phyloP scores from a whole-genome alignment of 2,888 invertebrate species.

The Trachelus troglodyta region DNA sequence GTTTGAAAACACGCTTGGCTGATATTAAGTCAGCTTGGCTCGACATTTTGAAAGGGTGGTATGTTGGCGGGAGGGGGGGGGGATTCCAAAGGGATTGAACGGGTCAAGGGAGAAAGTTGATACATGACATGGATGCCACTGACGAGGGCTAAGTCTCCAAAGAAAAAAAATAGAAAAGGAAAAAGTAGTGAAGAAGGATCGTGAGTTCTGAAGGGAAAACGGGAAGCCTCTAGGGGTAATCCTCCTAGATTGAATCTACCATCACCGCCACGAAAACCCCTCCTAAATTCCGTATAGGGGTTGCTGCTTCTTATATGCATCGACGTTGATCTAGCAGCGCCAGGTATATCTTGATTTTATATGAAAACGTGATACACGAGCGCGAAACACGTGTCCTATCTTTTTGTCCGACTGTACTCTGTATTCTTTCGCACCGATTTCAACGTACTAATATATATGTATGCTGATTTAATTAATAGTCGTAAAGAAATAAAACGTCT shows the following conservation, averaged over 20 bases:
- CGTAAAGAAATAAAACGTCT: background rate
- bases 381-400: background rate
- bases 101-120: background rate
- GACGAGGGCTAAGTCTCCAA: background rate
- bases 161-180: background rate
- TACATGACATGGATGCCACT: background rate
- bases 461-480: background rate
- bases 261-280: conserved; percentile 7
- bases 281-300: background rate
- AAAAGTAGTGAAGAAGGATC: conserved; percentile 1
- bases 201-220: background rate
- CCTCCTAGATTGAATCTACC: conserved; percentile 53
- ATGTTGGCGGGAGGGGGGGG: background rate
- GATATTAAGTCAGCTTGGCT: conserved; percentile 22
- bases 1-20: conserved; percentile 9
- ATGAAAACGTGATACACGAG: background rate
- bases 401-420: conserved; percentile 13
- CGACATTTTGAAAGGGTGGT: conserved; percentile 12
- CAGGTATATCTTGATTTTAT: background rate
- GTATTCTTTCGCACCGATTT: background rate
- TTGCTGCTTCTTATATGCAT: background rate
- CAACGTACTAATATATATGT: background rate
- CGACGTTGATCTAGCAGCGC: background rate
- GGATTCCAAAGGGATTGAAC: background rate
- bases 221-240: conserved; percentile 35